Evolutionary conservation across 2,113 vertebrate species (phyloP).

Genomic region (Cynopterus brachyotis): DNA sequence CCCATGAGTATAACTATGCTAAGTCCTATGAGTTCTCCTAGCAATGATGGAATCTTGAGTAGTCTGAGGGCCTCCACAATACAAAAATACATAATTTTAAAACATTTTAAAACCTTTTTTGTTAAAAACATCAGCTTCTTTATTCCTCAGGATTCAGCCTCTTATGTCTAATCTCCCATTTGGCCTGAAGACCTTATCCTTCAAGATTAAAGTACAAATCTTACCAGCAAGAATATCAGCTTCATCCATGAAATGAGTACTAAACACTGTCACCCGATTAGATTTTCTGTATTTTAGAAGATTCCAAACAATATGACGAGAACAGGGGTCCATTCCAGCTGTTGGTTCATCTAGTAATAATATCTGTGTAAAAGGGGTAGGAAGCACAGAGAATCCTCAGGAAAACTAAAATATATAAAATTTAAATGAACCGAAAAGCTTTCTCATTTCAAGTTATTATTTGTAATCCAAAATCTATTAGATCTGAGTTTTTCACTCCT

Average conservation of each 20-base stretch:
- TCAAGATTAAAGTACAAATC: slow-evolving; percentile 44
- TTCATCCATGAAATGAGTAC: slow-evolving; percentile 99
- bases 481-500: background rate
- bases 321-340: slow-evolving; percentile 96
- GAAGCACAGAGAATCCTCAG: background rate
- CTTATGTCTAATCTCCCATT: background rate
- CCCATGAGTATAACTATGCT: background rate
- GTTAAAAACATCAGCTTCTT: background rate
- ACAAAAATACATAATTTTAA: background rate
- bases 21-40: background rate
- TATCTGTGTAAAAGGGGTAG: slow-evolving; percentile 81
- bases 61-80: background rate
- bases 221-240: slow-evolving; percentile 96
- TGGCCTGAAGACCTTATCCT: background rate
- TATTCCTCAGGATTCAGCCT: background rate
- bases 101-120: background rate
- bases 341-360: slow-evolving; percentile 96
- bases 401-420: background rate
- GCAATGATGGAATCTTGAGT: background rate
- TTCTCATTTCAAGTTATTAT: background rate
- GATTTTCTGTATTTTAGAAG: slow-evolving; percentile 90
- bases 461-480: background rate
- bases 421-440: background rate
- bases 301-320: slow-evolving; percentile 95
- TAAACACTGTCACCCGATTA: slow-evolving; percentile 90